Base-by-base conservation (phyloP, 2,113 vertebrate species). In the Ceyx cyanopectus region DNA sequence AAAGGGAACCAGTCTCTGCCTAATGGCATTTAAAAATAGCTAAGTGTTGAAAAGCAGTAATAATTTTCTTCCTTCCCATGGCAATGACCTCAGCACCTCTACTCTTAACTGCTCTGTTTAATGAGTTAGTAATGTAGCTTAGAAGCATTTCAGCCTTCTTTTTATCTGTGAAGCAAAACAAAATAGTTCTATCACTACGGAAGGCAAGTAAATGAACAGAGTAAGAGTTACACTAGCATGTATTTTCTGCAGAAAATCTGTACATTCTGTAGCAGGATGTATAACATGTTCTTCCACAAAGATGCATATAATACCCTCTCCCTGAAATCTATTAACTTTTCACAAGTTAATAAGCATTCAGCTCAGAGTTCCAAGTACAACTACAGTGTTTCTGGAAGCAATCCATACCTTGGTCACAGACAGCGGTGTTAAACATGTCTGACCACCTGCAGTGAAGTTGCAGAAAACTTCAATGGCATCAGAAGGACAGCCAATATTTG, bases 381-480 rank as follows among this genome's bases (percentile, higher is more conserved):
- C 23, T 10, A 27, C 7, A 20, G n/a, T 45, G 20, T 87, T 41
- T 70, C 85, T 46, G 83, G 54, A 37, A 86, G 51, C 75, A 86
- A 17, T 15, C 56, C 82, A 6, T 97, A 99, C 99, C 99, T 99
- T 99, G 89, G 99, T 97, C n/a, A 98, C 95, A 80, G 98, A 97
- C 61, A 98, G 66, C 7, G 99, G 99, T 22, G 98, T 97, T 96
- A 99, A 96, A 94, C 99, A 99, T 4, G 99, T 99, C 97, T 99
- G 99, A 57, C 99, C 99, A n/a, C 99, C 99, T 68, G 99, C 98
- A 77, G 98, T 99, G 82, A 99, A 99, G 96, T 99, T 99, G 95
- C 99, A 99, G 97, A 99, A 99, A 93, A 99, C 99, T 91, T 99
- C 98, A 95, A 99, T 98, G 78, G 99, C 98, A 96, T 99, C 99